phyloP scores from a whole-genome alignment of 2,797 vertebrate genomes.

The Spondyliosoma cantharus region DNA sequence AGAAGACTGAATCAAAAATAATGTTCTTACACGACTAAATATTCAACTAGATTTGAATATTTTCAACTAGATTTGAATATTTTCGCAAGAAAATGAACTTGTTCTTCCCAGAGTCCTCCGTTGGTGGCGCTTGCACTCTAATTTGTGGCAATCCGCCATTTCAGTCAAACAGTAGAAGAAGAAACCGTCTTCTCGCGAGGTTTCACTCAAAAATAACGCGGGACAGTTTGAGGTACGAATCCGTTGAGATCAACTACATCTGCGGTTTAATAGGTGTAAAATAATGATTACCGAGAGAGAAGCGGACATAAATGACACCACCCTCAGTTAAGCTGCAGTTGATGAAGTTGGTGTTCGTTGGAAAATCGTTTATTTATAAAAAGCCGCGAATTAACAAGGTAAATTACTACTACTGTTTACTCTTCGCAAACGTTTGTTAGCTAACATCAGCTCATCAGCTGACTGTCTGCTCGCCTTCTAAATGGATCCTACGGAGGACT shows the following conservation, averaged over 20 bases:
- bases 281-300: not conserved
- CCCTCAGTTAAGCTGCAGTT: fast-evolving
- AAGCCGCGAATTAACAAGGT: fast-evolving
- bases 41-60: not conserved
- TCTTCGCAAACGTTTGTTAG: not conserved
- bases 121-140: constrained; percentile 7
- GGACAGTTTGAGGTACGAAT: constrained; percentile 28
- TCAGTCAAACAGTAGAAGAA: not conserved
- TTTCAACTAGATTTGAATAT: not conserved
- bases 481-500: constrained; percentile 78
- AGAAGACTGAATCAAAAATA: not conserved
- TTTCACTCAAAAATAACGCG: constrained; percentile 74
- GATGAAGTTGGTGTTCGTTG: not conserved
- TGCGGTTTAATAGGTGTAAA: fast-evolving
- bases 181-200: constrained; percentile 52
- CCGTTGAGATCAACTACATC: not conserved
- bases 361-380: too few species aligned
- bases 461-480: not conserved
- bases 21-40: not conserved
- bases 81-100: too few species aligned
- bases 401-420: not conserved
- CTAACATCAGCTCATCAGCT: constrained; percentile 29
- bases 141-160: not conserved
- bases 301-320: not conserved
- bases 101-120: not conserved